These are phyloP conservation scores for Scaptomyza cyrtandrae DNA, from an alignment of 2,888 invertebrate species.

Conservation along the genomic window DNA sequence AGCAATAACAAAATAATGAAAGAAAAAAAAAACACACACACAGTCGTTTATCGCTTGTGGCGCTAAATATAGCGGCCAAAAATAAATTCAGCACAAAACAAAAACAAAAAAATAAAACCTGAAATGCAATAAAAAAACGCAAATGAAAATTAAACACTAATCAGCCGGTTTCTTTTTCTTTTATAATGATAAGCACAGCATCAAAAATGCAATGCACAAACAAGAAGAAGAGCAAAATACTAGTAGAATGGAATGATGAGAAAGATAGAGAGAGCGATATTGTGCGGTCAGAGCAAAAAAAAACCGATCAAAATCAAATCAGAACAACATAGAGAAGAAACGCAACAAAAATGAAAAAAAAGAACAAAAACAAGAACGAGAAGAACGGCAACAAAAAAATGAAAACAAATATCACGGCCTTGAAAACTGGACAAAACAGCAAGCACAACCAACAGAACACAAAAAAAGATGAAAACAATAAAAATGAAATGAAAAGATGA, in stretches of 20 bases:
- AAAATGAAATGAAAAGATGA: conserved; percentile 2
- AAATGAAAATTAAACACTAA: conserved; percentile 28
- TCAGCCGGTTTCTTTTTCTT: conserved; percentile 40
- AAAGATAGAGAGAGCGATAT: conserved; percentile 7
- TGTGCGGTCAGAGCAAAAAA: conserved; percentile 5
- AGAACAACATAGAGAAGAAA: conserved; percentile 18
- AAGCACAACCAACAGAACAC: conserved; percentile 22
- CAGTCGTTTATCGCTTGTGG: conserved; percentile 53
- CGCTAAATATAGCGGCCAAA: conserved; percentile 59
- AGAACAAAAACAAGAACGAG: conserved; percentile 9
- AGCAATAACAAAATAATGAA: conserved; percentile 16
- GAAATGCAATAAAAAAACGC: conserved; percentile 41
- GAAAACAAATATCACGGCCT: conserved; percentile 66
- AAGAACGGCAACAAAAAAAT: conserved; percentile 45
- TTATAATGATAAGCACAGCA: conserved; percentile 32
- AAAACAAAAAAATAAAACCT: conserved; percentile 29
- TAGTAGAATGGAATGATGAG: neutral
- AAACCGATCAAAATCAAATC: conserved; percentile 43
- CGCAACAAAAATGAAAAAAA: conserved; percentile 9
- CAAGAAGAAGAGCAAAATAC: conserved; percentile 1
- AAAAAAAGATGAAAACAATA: conserved; percentile 31
- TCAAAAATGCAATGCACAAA: conserved; percentile 29
- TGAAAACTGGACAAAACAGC: conserved; percentile 62
- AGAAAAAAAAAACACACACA: conserved; percentile 20
- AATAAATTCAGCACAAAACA: conserved; percentile 42